phyloP scores from a whole-genome alignment of 2,888 invertebrate species.

The Ectobius pallidus region DNA sequence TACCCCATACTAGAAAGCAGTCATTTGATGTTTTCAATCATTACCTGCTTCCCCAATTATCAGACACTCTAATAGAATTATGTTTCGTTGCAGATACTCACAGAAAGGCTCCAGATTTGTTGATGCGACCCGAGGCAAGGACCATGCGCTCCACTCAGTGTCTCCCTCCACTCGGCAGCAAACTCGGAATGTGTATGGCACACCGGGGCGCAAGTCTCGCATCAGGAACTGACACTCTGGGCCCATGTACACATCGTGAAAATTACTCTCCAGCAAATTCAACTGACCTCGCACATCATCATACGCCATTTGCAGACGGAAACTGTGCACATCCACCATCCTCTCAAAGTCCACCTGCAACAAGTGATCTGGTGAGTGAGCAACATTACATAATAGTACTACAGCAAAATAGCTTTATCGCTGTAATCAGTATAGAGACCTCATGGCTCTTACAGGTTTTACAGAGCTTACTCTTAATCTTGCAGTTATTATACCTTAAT shows the following conservation, averaged over 20 bases:
- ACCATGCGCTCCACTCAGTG: slow-evolving; percentile 60
- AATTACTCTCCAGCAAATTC: slow-evolving; percentile 50
- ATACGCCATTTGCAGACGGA: slow-evolving; percentile 55
- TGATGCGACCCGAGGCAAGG: slow-evolving; percentile 56
- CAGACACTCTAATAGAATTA: no score
- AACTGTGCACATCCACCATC: slow-evolving; percentile 56
- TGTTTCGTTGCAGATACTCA: no score
- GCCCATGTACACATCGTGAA: slow-evolving; percentile 58
- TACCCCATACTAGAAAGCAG: no score
- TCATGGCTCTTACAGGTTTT: no score
- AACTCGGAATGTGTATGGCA: slow-evolving; percentile 61
- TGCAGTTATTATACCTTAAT: no score
- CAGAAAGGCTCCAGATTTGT: slow-evolving; percentile 59
- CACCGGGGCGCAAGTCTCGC: slow-evolving; percentile 57
- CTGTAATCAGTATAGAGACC: neutral
- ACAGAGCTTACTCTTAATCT: no score
- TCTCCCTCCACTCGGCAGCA: slow-evolving; percentile 58
- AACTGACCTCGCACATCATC: slow-evolving; percentile 52
- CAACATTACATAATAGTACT: no score
- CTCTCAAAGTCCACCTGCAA: slow-evolving; percentile 50
- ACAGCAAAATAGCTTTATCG: neutral
- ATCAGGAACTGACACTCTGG: slow-evolving; percentile 57
- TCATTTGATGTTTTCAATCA: no score
- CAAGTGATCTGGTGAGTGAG: no score
- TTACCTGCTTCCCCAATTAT: no score